These are phyloP conservation scores for Bombus consobrinus DNA, from an alignment of 1,140 invertebrate species.

Conservation along the genomic window DNA sequence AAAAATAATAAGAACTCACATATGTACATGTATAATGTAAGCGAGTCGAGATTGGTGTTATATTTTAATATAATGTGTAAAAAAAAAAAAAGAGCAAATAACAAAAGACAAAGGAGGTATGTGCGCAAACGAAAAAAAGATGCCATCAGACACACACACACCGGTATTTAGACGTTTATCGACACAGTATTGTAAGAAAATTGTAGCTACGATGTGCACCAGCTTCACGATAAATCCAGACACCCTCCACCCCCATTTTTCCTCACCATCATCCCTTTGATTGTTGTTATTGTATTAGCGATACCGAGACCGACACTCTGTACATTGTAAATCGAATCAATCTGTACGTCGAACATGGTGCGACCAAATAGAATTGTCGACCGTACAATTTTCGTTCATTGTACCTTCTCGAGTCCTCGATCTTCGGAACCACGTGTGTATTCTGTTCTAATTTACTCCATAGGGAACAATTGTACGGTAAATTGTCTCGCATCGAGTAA, in stretches of 20 bases:
- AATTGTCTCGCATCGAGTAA: too few relatives aligned
- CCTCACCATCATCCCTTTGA: slow-evolving; percentile 1
- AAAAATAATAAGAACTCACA: slow-evolving; percentile 46
- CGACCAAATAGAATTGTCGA: slow-evolving; percentile 47
- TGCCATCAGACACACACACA: slow-evolving; percentile 28
- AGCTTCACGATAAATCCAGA: slow-evolving; percentile 23
- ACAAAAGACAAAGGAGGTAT: slow-evolving; percentile 42
- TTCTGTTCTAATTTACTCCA: background rate
- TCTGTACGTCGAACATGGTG: slow-evolving; percentile 30
- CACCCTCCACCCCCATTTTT: background rate
- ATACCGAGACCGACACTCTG: slow-evolving; percentile 18
- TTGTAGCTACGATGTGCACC: slow-evolving; percentile 38
- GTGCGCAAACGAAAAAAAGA: slow-evolving; percentile 26
- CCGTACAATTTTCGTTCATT: slow-evolving; percentile 33
- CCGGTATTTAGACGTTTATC: slow-evolving; percentile 45
- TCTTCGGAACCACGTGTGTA: slow-evolving; percentile 4
- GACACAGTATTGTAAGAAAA: slow-evolving; percentile 52
- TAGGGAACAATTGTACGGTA: too few relatives aligned
- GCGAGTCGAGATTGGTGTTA: slow-evolving; percentile 68
- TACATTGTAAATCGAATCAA: slow-evolving; percentile 29
- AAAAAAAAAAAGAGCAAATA: slow-evolving; percentile 23
- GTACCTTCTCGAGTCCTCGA: slow-evolving; percentile 7
- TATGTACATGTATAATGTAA: slow-evolving; percentile 62
- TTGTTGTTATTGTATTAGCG: slow-evolving; percentile 30
- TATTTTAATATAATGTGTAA: slow-evolving; percentile 71